Conservation (phyloP, 2,113 vertebrate species). For the Gallinago undulata region DNA sequence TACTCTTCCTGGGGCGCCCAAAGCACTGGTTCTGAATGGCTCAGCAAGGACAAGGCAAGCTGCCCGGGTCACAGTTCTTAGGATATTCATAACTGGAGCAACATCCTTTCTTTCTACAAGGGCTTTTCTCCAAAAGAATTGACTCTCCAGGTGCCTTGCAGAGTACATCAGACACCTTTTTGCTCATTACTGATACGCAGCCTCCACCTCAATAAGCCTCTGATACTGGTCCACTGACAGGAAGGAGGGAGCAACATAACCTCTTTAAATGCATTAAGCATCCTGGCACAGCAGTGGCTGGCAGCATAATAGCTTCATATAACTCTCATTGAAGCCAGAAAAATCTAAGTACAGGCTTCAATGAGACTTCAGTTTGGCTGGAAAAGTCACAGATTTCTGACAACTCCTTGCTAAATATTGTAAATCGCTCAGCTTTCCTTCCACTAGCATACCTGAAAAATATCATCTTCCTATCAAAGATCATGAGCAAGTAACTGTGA, state of each 20-base stretch:
- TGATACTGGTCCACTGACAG: neutral
- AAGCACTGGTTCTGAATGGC: neutral
- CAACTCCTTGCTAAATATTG: neutral
- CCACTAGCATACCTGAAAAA: neutral
- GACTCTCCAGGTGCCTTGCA: neutral
- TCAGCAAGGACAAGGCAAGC: neutral
- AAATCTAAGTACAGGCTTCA: neutral
- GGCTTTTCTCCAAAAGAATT: neutral
- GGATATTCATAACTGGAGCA: neutral
- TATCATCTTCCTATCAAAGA: neutral
- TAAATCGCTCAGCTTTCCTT: neutral
- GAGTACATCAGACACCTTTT: neutral
- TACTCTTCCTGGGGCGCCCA: neutral
- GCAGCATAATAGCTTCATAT: neutral
- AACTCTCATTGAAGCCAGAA: neutral
- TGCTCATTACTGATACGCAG: neutral
- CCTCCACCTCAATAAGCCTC: neutral
- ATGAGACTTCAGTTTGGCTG: neutral
- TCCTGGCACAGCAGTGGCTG: neutral
- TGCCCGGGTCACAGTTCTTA: neutral
- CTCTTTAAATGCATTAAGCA: neutral
- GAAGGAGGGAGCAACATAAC: neutral
- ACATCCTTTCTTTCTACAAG: neutral
- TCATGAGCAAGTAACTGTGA: neutral
- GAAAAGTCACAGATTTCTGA: neutral